Conservation (phyloP, 2,888 invertebrate species). For the Nephrotoma flavescens region DNA sequence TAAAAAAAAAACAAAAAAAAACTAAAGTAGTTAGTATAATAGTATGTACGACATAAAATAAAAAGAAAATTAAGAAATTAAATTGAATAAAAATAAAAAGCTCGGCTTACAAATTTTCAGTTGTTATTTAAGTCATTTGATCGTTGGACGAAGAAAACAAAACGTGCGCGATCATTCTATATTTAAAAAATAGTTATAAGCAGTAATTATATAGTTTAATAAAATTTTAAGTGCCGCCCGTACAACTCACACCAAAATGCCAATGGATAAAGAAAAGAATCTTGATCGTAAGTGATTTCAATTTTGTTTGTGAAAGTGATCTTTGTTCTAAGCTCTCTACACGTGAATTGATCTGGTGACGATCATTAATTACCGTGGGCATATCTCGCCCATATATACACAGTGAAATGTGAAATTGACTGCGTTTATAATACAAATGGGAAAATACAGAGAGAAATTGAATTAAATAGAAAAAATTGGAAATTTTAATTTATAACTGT, state of each 20-base stretch:
- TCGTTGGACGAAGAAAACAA: background rate
- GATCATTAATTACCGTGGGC: background rate
- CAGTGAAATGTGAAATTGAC: background rate
- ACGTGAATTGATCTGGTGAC: background rate
- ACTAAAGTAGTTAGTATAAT: too few relatives aligned
- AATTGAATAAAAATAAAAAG: background rate
- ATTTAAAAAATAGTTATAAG: background rate
- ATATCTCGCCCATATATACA: too few relatives aligned
- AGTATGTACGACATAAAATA: background rate
- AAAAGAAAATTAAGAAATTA: background rate
- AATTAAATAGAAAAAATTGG: background rate
- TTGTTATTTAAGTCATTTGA: background rate
- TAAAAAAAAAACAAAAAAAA: background rate
- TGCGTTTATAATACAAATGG: too few relatives aligned
- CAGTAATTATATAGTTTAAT: background rate
- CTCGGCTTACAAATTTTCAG: background rate
- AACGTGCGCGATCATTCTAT: background rate
- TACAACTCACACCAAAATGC: background rate
- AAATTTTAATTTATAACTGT: background rate
- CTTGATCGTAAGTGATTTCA: background rate
- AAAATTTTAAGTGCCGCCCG: background rate
- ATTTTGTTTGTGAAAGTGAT: background rate
- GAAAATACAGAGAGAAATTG: background rate
- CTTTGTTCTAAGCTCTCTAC: background rate
- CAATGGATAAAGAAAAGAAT: background rate